Evolutionary conservation across 2,797 vertebrate genomes (phyloP).

Genomic region (Sternotherus odoratus): DNA sequence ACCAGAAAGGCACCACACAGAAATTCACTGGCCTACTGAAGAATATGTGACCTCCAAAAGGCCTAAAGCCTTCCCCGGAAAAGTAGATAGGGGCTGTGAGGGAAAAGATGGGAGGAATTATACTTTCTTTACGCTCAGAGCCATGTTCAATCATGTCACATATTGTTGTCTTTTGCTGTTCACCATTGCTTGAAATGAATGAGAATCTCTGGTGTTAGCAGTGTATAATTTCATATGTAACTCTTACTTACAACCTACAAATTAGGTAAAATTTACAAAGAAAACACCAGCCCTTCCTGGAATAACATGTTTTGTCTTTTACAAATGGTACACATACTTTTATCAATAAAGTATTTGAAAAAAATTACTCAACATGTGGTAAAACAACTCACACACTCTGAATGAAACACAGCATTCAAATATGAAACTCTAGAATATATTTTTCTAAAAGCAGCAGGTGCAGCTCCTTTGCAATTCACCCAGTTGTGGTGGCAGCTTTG

Average conservation of each 20-base stretch:
- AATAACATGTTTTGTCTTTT: background rate
- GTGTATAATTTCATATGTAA: background rate
- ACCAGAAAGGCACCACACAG: background rate
- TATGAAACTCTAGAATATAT: conserved; percentile 25
- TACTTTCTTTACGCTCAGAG: background rate
- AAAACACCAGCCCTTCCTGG: background rate
- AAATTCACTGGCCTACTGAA: background rate
- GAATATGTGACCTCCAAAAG: background rate
- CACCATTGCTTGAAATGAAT: background rate
- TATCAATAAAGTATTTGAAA: conserved; percentile 22
- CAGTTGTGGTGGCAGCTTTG: conserved; percentile 33
- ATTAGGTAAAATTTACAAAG: background rate
- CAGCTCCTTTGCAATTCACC: conserved; percentile 52
- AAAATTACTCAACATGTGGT: background rate
- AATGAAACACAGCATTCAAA: conserved; percentile 29
- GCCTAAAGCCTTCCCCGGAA: conserved; percentile 26
- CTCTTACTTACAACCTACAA: background rate
- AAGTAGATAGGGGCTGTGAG: background rate
- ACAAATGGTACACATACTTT: background rate
- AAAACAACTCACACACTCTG: conserved; percentile 26
- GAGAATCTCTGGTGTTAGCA: background rate
- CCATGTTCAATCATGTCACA: background rate
- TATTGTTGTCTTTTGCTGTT: background rate
- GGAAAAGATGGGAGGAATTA: conserved; percentile 17
- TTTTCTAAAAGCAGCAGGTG: conserved; percentile 61